phyloP scores from a whole-genome alignment of 2,888 invertebrate species.

The Nycteola revayana region DNA sequence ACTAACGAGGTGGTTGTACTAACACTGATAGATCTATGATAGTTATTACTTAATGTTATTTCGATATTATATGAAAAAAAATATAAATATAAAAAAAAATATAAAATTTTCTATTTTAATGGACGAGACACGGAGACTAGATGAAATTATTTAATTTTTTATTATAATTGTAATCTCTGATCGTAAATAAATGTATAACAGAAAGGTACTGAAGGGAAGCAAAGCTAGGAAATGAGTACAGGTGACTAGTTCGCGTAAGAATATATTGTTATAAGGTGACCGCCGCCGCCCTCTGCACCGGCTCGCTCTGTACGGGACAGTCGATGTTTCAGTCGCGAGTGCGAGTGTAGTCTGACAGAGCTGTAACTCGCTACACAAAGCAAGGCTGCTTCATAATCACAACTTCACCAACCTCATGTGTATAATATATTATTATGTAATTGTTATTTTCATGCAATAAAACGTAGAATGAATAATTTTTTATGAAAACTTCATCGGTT shows the following conservation, averaged over 20 bases:
- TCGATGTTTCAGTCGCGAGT: too few relatives aligned
- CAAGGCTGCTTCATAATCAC: slow-evolving; percentile 10
- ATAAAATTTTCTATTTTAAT: too few relatives aligned
- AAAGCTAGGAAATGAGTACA: slow-evolving; percentile 2
- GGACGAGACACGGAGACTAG: slow-evolving; percentile 5
- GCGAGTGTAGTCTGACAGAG: too few relatives aligned
- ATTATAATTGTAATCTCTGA: slow-evolving; percentile 11
- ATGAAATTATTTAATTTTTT: slow-evolving; percentile 10
- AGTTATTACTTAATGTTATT: too few relatives aligned
- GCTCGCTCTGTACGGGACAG: too few relatives aligned
- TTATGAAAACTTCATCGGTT: slow-evolving; percentile 14
- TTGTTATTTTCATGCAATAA: slow-evolving; percentile 29
- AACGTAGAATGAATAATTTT: slow-evolving; percentile 22
- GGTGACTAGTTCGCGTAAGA: slow-evolving; percentile 6
- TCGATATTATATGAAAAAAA: too few relatives aligned
- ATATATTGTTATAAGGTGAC: not conserved
- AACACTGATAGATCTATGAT: too few relatives aligned
- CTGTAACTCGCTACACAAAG: too few relatives aligned
- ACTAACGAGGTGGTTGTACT: too few relatives aligned
- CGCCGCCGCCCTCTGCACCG: too few relatives aligned
- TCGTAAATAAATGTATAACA: too few relatives aligned
- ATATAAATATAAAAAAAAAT: too few relatives aligned
- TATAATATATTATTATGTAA: slow-evolving; percentile 18
- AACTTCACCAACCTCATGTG: slow-evolving; percentile 25
- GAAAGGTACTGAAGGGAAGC: not conserved